Conservation (phyloP, 1,140 invertebrate species). For the Achatina immaculata region DNA sequence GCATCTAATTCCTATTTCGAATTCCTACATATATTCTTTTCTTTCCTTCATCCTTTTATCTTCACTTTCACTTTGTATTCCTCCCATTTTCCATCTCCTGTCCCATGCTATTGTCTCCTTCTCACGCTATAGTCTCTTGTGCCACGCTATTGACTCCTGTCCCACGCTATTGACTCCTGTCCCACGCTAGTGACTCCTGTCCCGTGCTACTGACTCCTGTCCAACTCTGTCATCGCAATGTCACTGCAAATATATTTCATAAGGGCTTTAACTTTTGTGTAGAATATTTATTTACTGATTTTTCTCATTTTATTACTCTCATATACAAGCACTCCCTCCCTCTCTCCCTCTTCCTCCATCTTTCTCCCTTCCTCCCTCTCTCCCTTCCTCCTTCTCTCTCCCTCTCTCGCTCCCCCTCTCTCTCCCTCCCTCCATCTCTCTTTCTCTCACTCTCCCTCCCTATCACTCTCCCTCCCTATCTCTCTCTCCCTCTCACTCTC, state of each 20-base stretch:
- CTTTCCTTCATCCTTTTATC: background rate
- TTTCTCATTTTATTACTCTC: background rate
- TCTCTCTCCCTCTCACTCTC: no score
- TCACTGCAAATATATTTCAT: no score
- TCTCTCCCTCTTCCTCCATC: slow-evolving; percentile 3
- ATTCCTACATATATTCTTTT: background rate
- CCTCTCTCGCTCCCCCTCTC: background rate
- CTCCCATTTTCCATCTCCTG: slow-evolving; percentile 20
- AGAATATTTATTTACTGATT: no score
- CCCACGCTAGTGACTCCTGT: no score
- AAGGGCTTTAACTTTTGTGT: no score
- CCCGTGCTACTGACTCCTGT: no score
- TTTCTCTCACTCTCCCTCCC: slow-evolving; percentile 3
- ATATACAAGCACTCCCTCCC: background rate
- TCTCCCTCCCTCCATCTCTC: slow-evolving; percentile 10
- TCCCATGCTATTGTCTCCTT: no score
- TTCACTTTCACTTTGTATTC: background rate
- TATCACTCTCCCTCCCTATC: background rate
- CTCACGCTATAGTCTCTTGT: no score
- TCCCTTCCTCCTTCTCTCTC: background rate
- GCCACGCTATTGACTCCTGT: no score
- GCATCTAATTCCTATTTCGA: no score
- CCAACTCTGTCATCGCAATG: no score
- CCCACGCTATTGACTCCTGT: no score
- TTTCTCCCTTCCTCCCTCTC: background rate